These are phyloP conservation scores for Nesogale talazaci DNA, from an alignment of 2,113 vertebrate genomes.

Conservation along the genomic window DNA sequence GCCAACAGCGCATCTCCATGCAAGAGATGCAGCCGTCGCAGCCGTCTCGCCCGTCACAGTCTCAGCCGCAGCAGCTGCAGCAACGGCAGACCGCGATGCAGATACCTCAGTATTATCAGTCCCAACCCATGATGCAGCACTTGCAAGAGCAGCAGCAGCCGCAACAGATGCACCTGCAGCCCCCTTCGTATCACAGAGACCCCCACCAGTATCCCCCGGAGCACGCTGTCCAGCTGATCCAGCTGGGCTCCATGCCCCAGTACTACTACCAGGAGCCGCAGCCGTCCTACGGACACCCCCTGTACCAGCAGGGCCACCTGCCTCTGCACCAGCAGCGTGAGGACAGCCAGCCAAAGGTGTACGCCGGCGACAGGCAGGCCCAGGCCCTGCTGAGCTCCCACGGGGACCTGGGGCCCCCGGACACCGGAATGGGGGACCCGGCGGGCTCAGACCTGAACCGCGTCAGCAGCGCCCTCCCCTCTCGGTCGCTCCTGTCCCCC, in stretches of 20 bases:
- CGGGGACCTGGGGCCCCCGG: constrained; percentile 81
- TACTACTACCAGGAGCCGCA: constrained; percentile 90
- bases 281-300: constrained; percentile 84
- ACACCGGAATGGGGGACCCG: constrained; percentile 75
- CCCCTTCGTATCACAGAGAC: constrained; percentile 87
- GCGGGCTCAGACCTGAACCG: constrained; percentile 79
- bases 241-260: constrained; percentile 87
- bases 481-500: constrained; percentile 83
- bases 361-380: constrained; percentile 79
- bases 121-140: constrained; percentile 86
- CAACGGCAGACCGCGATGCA: constrained; percentile 85
- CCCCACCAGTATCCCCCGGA: constrained; percentile 87
- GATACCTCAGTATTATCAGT: constrained; percentile 89
- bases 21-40: constrained; percentile 85
- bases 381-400: constrained; percentile 83
- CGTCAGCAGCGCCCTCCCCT: constrained; percentile 76
- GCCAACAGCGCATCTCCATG: constrained; percentile 84
- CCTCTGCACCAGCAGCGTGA: constrained; percentile 82
- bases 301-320: constrained; percentile 86
- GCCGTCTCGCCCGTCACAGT: constrained; percentile 52
- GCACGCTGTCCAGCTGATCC: constrained; percentile 88
- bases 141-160: constrained; percentile 85
- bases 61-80: constrained; percentile 79
- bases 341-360: constrained; percentile 84
- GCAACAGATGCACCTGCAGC: constrained; percentile 85